Conservation (phyloP, 2,888 invertebrate species). For the Dynastes grantii region DNA sequence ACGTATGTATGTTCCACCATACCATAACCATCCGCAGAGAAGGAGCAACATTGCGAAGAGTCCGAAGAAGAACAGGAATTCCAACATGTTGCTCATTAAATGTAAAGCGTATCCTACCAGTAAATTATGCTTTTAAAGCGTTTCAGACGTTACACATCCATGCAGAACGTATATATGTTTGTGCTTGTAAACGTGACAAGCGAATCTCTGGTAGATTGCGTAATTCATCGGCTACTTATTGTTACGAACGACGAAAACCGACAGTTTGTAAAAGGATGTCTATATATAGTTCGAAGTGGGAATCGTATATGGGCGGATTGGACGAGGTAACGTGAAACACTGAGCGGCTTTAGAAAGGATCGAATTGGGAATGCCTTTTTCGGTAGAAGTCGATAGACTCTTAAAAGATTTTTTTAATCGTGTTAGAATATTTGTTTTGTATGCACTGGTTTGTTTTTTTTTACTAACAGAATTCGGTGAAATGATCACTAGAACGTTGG, state of each 20-base stretch:
- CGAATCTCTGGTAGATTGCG: constrained; percentile 20
- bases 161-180: constrained; percentile 8
- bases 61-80: constrained; percentile 14
- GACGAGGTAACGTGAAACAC: constrained; percentile 7
- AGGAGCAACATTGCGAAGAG: not conserved
- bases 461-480: not conserved
- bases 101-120: constrained; percentile 29
- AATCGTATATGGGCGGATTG: not conserved
- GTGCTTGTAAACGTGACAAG: not conserved
- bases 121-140: constrained; percentile 40
- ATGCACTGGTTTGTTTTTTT: too few species aligned
- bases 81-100: constrained; percentile 40
- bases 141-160: constrained; percentile 15
- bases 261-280: constrained; percentile 18
- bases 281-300: constrained; percentile 25
- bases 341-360: constrained; percentile 8
- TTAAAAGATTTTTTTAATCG: not conserved
- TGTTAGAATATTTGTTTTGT: too few species aligned
- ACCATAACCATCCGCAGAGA: not conserved
- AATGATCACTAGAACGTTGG: not conserved
- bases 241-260: constrained; percentile 14
- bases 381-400: not conserved
- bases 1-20: not conserved
- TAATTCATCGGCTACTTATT: constrained; percentile 18
- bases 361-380: constrained; percentile 9